A percentile compares a stretch with the other conserved stretches of the same genome.
Evolutionary conservation across 1,140 invertebrate species (phyloP).

Genomic region (Brachionus calyciflorus): DNA sequence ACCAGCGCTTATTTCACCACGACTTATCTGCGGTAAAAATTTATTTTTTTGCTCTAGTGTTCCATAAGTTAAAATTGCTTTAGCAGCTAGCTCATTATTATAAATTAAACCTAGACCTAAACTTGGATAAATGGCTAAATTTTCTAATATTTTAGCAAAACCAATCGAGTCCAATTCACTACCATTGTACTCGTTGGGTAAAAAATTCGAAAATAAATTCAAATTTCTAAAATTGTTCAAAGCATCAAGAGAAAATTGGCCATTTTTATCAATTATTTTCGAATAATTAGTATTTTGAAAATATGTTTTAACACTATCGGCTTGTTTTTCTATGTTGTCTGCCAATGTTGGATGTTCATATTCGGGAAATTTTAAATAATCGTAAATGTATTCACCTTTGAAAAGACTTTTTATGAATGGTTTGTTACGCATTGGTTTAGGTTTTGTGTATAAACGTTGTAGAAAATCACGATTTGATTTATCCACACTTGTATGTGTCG

Average conservation of each 20-base stretch:
- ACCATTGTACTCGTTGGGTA: conserved; percentile 19
- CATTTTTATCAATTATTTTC: conserved; percentile 35
- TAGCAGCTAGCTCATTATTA: not conserved
- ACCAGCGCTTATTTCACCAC: conserved; percentile 5
- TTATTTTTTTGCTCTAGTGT: conserved; percentile 15
- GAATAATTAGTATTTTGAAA: not conserved
- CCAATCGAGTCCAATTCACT: conserved; percentile 22
- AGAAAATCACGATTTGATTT: conserved; percentile 32
- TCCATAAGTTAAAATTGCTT: conserved; percentile 23
- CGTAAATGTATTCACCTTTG: conserved; percentile 6
- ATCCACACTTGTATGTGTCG: not conserved
- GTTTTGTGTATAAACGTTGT: not conserved
- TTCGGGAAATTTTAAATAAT: conserved; percentile 39
- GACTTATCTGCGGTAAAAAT: not conserved
- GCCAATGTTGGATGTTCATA: not conserved
- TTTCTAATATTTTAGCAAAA: conserved; percentile 10
- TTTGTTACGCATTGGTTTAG: conserved; percentile 8
- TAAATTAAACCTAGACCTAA: not conserved
- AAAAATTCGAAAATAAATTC: conserved; percentile 6
- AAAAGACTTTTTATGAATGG: conserved; percentile 38
- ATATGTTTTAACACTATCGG: not conserved
- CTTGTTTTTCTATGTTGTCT: not conserved
- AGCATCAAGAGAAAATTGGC: conserved; percentile 7
- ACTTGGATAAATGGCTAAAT: not conserved
- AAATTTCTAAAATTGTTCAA: not conserved